Percentiles rank a stretch among this genome's conserved stretches.
Conservation (phyloP, 2,113 vertebrate species). For the Pygoscelis adeliae region DNA sequence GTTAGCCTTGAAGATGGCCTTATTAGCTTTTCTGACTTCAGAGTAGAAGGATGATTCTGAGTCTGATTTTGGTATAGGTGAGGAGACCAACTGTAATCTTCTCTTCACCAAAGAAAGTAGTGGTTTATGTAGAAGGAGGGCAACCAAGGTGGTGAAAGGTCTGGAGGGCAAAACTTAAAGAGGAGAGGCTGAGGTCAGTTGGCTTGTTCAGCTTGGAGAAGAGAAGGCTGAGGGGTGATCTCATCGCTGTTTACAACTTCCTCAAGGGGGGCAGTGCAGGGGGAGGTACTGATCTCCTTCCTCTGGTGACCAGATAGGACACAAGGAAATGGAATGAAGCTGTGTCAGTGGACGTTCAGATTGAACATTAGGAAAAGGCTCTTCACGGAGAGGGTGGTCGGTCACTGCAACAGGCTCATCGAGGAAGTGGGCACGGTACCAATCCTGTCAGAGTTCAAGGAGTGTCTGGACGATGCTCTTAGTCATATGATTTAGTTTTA, state of each 20-base stretch:
- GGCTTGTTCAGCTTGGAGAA: neutral
- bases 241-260: neutral
- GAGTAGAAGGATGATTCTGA: neutral
- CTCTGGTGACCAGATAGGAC: neutral
- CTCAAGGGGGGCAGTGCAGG: neutral
- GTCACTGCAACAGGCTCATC: neutral
- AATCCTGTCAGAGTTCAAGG: neutral
- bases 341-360: neutral
- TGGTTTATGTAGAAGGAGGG: neutral
- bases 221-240: neutral
- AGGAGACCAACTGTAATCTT: neutral
- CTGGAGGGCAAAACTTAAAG: neutral
- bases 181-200: neutral
- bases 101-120: neutral
- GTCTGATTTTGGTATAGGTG: neutral
- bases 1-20: neutral
- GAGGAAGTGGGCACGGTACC: neutral
- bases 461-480: rapidly evolving
- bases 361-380: neutral
- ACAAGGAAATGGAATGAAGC: neutral
- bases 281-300: neutral
- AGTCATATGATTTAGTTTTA: neutral
- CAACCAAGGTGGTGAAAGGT: neutral
- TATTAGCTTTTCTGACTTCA: neutral
- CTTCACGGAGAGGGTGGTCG: neutral